Base-by-base conservation (phyloP, 2,888 invertebrate genomes). In the Ecdyonurus torrentis region DNA sequence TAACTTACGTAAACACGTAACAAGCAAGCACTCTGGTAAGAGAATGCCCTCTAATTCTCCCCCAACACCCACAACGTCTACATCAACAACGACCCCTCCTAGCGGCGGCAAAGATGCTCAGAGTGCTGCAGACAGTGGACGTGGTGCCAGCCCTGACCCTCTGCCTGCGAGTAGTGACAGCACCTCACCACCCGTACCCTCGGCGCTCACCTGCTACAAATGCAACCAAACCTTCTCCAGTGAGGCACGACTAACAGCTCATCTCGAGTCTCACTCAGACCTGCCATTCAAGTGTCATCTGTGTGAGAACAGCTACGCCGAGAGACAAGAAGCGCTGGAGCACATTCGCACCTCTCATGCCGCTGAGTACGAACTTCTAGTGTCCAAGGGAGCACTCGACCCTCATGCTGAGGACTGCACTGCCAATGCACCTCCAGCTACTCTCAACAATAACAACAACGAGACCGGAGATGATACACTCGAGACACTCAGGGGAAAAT, bases 201-300 rank as follows among this genome's bases (percentile, higher is more conserved):
- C 18, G 67, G 70, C 0, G 67, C 70, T 0, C 66, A 67, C 1
- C 68, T 53, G 61, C 25, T 58, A 62, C 25, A 59, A 63, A 52
- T 63, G 61, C 52, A 23, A 22, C 15, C 60, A 62, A 52, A 55
- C 37, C 50, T 63, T 58, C 24, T 53, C 59, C 10, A 53, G 37
- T 62, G 63, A 61, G 7, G 52, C 23, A 5, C 20, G 62, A 10
- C 61, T 59, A 18, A 52, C 52, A 1, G 52, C 50, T n/a, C 62
- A 66, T 10, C 60, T 53, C 61, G 25, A 63, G 22, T 52, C 63
- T 18, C 58, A 61, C 37, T 81, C 82, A 1, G 88, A 89, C 67
- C 74, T 89, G 62, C 89, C 90, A 3, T 94, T 89, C 77, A 93
- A 93, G 74, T 96, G 96, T 71, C 93, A 95, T 75, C 78, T 96